These are phyloP conservation scores for Ichneumoninae sp. DNA, from an alignment of 2,888 invertebrate genomes.

Conservation along the genomic window DNA sequence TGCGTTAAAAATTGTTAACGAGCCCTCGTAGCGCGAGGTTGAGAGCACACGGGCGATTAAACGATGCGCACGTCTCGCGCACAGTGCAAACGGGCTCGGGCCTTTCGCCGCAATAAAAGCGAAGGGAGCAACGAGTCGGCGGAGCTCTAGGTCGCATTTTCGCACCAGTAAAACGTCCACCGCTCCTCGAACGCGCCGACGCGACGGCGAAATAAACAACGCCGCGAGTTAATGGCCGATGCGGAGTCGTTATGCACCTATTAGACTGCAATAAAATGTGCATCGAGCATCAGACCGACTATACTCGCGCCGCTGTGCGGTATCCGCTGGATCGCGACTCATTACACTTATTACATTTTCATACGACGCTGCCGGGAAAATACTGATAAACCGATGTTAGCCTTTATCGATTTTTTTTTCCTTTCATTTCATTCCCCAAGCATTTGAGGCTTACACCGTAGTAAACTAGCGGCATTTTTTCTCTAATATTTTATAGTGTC, in stretches of 20 bases:
- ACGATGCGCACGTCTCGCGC: conserved; percentile 22
- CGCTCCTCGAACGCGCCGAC: background rate
- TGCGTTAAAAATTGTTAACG: conserved; percentile 42
- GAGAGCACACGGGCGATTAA: conserved; percentile 44
- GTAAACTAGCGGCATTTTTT: no score
- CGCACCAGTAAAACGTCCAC: conserved; percentile 33
- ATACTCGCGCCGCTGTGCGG: background rate
- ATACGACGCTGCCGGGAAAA: conserved; percentile 17
- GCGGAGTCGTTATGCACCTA: conserved; percentile 16
- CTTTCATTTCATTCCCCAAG: background rate
- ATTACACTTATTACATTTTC: conserved; percentile 13
- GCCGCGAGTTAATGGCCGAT: conserved; percentile 38
- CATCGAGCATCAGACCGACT: conserved; percentile 31
- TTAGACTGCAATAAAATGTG: conserved; percentile 47
- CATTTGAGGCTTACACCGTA: background rate
- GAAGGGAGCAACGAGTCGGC: conserved; percentile 6
- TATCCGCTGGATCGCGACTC: conserved; percentile 1
- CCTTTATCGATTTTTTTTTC: background rate
- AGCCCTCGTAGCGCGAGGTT: conserved; percentile 28
- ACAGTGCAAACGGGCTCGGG: conserved; percentile 6
- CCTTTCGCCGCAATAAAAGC: conserved; percentile 49
- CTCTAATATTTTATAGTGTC: no score
- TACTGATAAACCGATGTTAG: conserved; percentile 5
- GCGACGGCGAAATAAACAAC: conserved; percentile 44
- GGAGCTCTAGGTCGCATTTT: background rate